phyloP scores from a whole-genome alignment of 2,797 vertebrate genomes.

The Coracias cyanogaster region DNA sequence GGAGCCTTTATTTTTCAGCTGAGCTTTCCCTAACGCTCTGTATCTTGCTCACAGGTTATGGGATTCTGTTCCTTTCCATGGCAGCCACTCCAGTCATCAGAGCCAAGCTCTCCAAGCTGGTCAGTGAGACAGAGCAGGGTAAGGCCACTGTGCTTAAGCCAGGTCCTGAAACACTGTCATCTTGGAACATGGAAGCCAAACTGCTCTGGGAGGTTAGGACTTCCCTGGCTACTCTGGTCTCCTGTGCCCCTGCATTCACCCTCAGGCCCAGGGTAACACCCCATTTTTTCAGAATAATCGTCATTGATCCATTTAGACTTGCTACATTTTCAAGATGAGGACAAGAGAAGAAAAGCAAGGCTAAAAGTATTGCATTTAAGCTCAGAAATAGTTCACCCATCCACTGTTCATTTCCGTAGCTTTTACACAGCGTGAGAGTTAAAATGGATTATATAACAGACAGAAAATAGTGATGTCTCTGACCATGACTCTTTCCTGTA shows the following conservation, averaged over 20 bases:
- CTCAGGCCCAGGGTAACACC: background rate
- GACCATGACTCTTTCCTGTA: background rate
- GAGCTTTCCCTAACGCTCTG: background rate
- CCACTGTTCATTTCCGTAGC: background rate
- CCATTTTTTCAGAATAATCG: background rate
- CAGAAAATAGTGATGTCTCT: background rate
- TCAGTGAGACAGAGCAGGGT: constrained; percentile 91
- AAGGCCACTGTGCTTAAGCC: constrained; percentile 1
- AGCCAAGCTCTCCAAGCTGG: constrained; percentile 93
- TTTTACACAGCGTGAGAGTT: background rate
- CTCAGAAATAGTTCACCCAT: background rate
- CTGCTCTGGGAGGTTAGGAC: background rate
- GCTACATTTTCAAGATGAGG: background rate
- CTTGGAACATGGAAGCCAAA: background rate
- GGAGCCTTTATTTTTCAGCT: background rate
- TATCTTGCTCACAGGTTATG: constrained; percentile 84
- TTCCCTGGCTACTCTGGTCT: background rate
- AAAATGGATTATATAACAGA: background rate
- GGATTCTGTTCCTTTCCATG: constrained; percentile 89
- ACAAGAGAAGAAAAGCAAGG: background rate
- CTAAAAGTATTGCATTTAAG: background rate
- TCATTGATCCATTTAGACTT: background rate
- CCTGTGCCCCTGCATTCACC: background rate
- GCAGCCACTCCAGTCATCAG: constrained; percentile 89
- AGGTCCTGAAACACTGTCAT: background rate